Evolutionary conservation across 2,797 vertebrate genomes (phyloP).

Genomic region (Myotis vivesi): DNA sequence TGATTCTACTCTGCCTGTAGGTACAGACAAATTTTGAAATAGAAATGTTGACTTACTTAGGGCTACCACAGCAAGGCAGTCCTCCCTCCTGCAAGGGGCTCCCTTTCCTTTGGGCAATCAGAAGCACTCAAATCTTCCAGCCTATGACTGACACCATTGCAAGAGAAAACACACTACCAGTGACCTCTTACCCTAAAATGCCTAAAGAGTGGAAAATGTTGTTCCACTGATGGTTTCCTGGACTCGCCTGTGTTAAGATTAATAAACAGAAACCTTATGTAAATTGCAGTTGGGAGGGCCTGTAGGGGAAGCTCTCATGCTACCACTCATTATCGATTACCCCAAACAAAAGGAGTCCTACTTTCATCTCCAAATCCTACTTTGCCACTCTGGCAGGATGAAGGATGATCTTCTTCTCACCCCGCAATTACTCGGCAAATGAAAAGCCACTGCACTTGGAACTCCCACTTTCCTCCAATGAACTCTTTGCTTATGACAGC

Average conservation of each 20-base stretch:
- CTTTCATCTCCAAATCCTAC: neutral
- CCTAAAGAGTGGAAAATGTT: neutral
- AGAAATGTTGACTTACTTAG: neutral
- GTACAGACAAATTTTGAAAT: neutral
- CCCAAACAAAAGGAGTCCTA: neutral
- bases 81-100: slow-evolving; percentile 3
- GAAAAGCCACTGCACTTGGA: neutral
- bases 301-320: neutral
- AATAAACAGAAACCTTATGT: neutral
- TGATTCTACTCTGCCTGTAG: neutral
- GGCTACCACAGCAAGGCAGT: neutral
- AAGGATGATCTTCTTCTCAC: neutral
- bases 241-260: neutral
- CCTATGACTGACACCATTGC: neutral
- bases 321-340: neutral
- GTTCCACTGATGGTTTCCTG: neutral
- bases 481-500: neutral
- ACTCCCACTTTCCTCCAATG: neutral
- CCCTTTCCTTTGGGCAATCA: neutral
- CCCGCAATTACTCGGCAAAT: no score
- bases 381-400: neutral
- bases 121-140: neutral
- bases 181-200: neutral
- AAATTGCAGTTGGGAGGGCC: neutral
- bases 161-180: neutral